Evolutionary conservation across 2,113 vertebrate genomes (phyloP).

Genomic region (Saccopteryx bilineata): DNA sequence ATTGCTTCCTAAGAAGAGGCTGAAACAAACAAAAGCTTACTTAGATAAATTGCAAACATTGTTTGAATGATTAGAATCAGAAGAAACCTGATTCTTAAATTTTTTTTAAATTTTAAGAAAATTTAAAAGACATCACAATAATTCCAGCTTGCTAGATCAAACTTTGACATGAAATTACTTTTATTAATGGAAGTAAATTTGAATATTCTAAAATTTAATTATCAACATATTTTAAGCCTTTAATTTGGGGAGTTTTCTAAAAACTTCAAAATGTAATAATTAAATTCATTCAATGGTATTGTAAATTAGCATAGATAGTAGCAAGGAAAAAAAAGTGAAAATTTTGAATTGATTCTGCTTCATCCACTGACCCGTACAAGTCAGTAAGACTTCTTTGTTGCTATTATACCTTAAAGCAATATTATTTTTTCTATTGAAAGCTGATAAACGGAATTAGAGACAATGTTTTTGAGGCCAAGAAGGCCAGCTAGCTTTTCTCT

Average conservation of each 20-base stretch:
- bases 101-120: neutral
- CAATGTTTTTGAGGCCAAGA: neutral
- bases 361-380: neutral
- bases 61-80: neutral
- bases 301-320: neutral
- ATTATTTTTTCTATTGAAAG: neutral
- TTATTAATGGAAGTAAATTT: neutral
- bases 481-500: neutral
- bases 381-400: constrained; percentile 14
- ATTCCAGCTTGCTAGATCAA: neutral
- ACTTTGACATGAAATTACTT: constrained; percentile 20
- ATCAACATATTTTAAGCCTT: constrained; percentile 4
- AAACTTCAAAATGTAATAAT: constrained; percentile 31
- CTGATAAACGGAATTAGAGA: neutral
- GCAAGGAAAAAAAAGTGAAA: constrained; percentile 6
- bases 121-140: neutral
- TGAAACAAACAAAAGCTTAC: neutral
- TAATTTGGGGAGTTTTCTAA: neutral
- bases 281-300: neutral
- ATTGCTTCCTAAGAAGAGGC: neutral
- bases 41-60: neutral
- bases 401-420: neutral
- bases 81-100: neutral
- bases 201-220: constrained; percentile 42
- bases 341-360: constrained; percentile 25